Evolutionary conservation across 2,797 vertebrate species (phyloP), one percentile per base, ranked within the genome.

Genomic region (Sebastes trivittatus): DNA sequence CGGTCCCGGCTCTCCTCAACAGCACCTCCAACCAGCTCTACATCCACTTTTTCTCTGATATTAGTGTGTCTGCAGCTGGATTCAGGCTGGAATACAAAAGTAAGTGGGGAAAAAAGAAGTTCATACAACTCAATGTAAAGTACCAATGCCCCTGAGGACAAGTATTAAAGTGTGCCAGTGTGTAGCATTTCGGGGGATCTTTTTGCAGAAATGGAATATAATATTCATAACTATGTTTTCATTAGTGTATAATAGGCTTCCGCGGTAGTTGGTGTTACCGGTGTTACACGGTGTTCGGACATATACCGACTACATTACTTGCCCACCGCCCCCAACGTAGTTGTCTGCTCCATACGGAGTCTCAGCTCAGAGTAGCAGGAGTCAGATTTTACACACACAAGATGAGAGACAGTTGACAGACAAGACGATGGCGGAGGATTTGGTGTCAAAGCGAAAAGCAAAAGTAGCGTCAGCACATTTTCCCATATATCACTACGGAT

Each of bases 1-100:
- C 98, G 0, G 98, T 99, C 69, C 98, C 98, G 3, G 97, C 97
- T 3, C 96, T 99, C 69, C 96, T 99, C 87, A 99, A 99, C 95
- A 99, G 98, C 96, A 99, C 98, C 60, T 99, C 98, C 90, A 99
- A 99, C 93, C 97, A 99, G 88, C 97, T 99, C 79, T 99, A 99
- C 87, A 97, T 99, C 75, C 98, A 99, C 87, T 99, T 99, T 95
- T 99, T 97, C 89, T 99, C 98, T 0, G 98, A 99, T 86, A 99
- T 99, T 91, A 99, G 98, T 0, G 98, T 99, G 83, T 99, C 98
- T 7, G 98, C 98, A 0, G 98, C 98, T 0, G 98, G 98, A 81
- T 99, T 99, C 88, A 97, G 99, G 89, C 93, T 99, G 94, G 98
- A 99, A 85, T 99, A 99, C 92, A 99, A 99, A 96, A 99, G 98